phyloP scores from a whole-genome alignment of 2,888 invertebrate species.

The Pachymerium ferrugineum region DNA sequence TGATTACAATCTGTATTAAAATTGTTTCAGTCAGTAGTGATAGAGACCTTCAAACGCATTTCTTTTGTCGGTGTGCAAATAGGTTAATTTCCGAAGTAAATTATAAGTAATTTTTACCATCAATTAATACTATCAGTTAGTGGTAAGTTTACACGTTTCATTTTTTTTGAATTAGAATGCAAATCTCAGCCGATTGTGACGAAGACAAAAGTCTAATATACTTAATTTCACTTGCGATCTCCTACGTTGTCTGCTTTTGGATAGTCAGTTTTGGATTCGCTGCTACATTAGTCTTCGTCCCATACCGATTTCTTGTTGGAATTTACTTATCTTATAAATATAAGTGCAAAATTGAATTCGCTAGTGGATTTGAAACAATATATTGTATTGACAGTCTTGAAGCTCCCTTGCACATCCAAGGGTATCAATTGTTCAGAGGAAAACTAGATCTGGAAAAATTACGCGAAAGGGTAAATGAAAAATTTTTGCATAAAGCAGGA shows the following conservation, averaged over 20 bases:
- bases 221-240: not conserved
- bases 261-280: not conserved
- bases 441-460: not conserved
- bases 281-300: not conserved
- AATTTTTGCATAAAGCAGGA: not conserved
- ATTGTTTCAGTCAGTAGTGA: too few species aligned
- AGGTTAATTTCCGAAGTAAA: too few species aligned
- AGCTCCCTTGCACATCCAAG: not conserved
- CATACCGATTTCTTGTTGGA: not conserved
- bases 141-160: too few species aligned
- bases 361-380: not conserved
- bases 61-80: too few species aligned
- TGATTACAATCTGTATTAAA: too few species aligned
- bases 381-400: not conserved
- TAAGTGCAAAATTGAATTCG: not conserved
- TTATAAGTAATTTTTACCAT: too few species aligned
- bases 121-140: too few species aligned
- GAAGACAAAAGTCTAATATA: not conserved
- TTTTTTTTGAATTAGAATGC: too few species aligned
- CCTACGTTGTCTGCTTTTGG: not conserved
- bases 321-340: not conserved
- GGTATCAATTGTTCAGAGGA: not conserved
- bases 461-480: not conserved
- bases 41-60: too few species aligned
- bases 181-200: not conserved